These are phyloP conservation scores for Drosophila hawaiiensis DNA, from an alignment of 2,888 invertebrate genomes.

Conservation along the genomic window DNA sequence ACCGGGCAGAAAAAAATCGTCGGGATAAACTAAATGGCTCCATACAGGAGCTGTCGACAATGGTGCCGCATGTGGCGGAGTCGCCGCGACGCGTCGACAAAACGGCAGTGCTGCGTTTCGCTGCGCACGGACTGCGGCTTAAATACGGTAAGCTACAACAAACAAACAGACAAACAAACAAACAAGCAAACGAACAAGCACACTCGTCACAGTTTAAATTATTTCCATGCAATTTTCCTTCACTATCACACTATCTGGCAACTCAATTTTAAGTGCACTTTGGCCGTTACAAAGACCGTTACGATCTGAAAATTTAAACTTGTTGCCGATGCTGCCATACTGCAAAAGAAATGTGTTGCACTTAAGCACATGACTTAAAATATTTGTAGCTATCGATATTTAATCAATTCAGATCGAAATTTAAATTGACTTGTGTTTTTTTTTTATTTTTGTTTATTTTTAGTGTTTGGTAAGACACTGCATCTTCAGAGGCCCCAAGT, in stretches of 20 bases:
- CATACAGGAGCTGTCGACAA: conserved; percentile 92
- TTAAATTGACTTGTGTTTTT: neutral
- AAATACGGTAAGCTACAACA: conserved; percentile 87
- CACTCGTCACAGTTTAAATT: neutral
- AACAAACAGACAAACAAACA: neutral
- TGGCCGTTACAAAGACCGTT: neutral
- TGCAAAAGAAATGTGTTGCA: neutral
- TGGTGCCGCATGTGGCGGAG: conserved; percentile 93
- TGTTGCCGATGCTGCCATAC: neutral
- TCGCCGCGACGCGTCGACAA: conserved; percentile 95
- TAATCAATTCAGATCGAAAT: neutral
- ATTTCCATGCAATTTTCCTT: neutral
- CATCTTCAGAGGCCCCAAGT: conserved; percentile 86
- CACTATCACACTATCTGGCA: neutral
- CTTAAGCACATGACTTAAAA: neutral
- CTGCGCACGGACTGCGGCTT: conserved; percentile 93
- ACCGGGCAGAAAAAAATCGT: conserved; percentile 95
- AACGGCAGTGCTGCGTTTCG: conserved; percentile 94
- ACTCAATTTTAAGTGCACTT: neutral
- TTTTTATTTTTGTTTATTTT: conserved; percentile 19
- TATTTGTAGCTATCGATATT: neutral
- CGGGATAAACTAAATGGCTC: conserved; percentile 95
- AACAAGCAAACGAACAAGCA: neutral
- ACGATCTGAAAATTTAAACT: neutral
- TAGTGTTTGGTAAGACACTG: conserved; percentile 87